These are phyloP conservation scores for Drosophila varians DNA, from an alignment of 1,140 invertebrate species.

Conservation along the genomic window DNA sequence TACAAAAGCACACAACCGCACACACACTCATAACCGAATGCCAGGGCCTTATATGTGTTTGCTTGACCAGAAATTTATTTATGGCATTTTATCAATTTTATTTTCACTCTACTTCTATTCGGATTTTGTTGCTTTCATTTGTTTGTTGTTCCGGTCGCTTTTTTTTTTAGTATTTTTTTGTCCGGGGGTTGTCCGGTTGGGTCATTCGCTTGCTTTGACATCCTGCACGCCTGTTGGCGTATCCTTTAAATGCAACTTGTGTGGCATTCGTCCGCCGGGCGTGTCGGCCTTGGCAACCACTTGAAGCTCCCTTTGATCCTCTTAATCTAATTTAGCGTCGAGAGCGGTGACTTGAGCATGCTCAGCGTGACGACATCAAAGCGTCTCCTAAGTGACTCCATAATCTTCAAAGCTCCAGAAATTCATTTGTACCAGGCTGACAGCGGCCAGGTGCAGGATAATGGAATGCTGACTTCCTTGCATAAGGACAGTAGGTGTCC, in stretches of 20 bases:
- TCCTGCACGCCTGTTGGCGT: slow-evolving; percentile 75
- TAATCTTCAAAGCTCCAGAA: slow-evolving; percentile 83
- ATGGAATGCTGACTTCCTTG: slow-evolving; percentile 34
- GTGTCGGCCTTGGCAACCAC: slow-evolving; percentile 32
- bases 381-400: slow-evolving; percentile 71
- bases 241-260: slow-evolving; percentile 83
- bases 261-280: slow-evolving; percentile 30
- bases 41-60: slow-evolving; percentile 23
- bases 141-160: background rate
- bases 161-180: slow-evolving; percentile 5
- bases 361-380: slow-evolving; percentile 72
- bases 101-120: slow-evolving; percentile 22
- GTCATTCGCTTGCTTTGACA: background rate
- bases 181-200: background rate
- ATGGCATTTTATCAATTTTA: slow-evolving; percentile 69
- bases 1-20: slow-evolving; percentile 25
- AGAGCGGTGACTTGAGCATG: slow-evolving; percentile 58
- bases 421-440: slow-evolving; percentile 69
- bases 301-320: slow-evolving; percentile 70
- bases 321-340: slow-evolving; percentile 65
- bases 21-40: slow-evolving; percentile 6
- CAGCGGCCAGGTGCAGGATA: slow-evolving; percentile 40
- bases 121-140: background rate
- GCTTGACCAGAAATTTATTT: slow-evolving; percentile 79
- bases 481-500: background rate